Conservation (phyloP, 1,140 invertebrate species). For the Heliconius hewitsoni region DNA sequence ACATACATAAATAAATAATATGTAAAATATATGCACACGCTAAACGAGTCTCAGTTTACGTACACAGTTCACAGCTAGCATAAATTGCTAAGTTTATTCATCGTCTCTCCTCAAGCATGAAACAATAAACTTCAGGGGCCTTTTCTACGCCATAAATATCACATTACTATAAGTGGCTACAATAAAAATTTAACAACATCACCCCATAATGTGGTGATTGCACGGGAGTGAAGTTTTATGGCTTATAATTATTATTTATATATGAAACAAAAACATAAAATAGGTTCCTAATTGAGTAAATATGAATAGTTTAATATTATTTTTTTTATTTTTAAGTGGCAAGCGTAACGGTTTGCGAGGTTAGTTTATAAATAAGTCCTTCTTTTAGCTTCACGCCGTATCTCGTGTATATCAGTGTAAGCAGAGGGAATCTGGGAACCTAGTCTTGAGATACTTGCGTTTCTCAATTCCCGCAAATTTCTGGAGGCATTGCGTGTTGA, state of each 20-base stretch:
- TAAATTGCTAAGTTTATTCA: constrained; percentile 70
- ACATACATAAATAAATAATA: constrained; percentile 20
- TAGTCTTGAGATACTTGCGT: no score
- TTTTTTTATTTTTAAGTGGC: not conserved
- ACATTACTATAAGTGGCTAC: constrained; percentile 65
- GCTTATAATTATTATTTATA: constrained; percentile 27
- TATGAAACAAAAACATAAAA: constrained; percentile 13
- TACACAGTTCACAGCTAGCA: constrained; percentile 54
- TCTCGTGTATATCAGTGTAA: no score
- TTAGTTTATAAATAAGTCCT: no score
- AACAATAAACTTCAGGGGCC: constrained; percentile 62
- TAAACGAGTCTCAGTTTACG: constrained; percentile 48
- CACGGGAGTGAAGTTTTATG: constrained; percentile 16
- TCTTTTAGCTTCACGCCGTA: no score
- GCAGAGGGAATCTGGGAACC: no score
- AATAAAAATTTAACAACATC: constrained; percentile 65
- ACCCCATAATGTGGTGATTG: constrained; percentile 32
- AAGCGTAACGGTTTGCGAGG: no score
- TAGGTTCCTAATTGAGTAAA: not conserved
- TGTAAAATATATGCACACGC: constrained; percentile 36
- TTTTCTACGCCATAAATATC: constrained; percentile 68
- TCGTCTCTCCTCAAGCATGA: constrained; percentile 59
- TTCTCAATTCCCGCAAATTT: no score
- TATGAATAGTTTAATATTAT: not conserved
- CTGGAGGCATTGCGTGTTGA: no score